Evolutionary conservation across 2,113 vertebrate genomes (phyloP).

Genomic region (Oriolus oriolus): DNA sequence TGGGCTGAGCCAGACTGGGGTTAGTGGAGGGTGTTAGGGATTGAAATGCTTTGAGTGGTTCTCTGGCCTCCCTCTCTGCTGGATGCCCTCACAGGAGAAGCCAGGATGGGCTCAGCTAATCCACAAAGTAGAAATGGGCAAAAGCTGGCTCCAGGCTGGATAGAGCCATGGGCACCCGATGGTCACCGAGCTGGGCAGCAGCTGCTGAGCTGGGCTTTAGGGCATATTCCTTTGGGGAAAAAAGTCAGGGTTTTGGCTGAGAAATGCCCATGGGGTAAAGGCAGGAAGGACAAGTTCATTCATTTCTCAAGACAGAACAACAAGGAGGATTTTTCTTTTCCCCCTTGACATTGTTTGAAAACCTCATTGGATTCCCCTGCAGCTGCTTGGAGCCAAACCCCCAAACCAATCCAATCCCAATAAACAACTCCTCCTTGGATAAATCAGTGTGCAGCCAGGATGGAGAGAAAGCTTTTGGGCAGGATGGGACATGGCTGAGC

Average conservation of each 20-base stretch:
- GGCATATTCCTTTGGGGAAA: background rate
- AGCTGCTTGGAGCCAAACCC: background rate
- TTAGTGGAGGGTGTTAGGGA: background rate
- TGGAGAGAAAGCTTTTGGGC: background rate
- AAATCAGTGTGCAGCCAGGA: background rate
- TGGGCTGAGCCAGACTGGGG: background rate
- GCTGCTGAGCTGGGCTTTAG: background rate
- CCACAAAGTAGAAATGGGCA: background rate
- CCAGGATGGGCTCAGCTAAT: background rate
- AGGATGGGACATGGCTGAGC: background rate
- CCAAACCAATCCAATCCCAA: background rate
- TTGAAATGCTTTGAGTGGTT: background rate
- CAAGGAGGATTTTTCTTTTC: background rate
- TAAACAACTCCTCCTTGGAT: background rate
- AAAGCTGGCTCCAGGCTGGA: background rate
- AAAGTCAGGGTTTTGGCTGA: background rate
- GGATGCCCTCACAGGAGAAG: fast-evolving
- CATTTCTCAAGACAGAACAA: background rate
- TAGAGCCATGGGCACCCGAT: fast-evolving
- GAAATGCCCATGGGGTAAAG: background rate
- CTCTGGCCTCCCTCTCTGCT: background rate
- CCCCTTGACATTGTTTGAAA: background rate
- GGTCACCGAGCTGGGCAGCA: background rate
- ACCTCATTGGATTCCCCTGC: background rate
- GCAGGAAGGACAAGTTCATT: background rate